Base-by-base conservation (phyloP, 2,113 vertebrate species). In the Pseudois nayaur region DNA sequence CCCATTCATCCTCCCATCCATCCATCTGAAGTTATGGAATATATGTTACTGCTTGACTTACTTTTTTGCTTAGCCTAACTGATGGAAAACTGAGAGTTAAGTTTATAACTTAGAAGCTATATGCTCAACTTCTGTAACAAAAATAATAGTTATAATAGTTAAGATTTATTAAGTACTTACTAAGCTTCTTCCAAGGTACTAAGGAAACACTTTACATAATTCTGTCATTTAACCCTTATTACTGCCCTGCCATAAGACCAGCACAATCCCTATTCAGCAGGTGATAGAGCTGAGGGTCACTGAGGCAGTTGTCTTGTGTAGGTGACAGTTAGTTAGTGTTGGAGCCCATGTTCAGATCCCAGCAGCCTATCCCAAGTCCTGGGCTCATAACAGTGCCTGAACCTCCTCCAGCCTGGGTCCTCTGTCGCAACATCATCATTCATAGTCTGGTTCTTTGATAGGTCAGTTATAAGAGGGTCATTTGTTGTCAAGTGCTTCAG, bases 21-120 rank as follows among this genome's bases (percentile, higher is more conserved):
- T 89, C 29, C 4, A 5, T 76, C 59, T 27, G 59, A 40, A 94
- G 57, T 45, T 93, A 33, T 48, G 27, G 15, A 7, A 74, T 33
- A 45, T 81, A 31, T 48, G 6, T 84, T 90, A 76, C 19, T 23
- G 4, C 21, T 43, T 83, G 8, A 48, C 5, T 62, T n/a, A 87
- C 11, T 10, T 52, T 92, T 88, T 96, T 36, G 60, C 25, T 93
- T 89, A 14, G 23, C 74, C 19, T 81, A 59, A 25, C 29, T 64
- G 89, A 36, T 88, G 79, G 76, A 97, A 89, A 85, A 57, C 45
- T 79, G 67, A 76, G 59, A 74, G 31, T 87, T 96, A 95, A 67
- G 17, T 94, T 76, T 76, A 27, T 43, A 43, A 76, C 6, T 43
- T 76, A 43, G 23, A 43, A 76, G 71, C 40, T 96, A 92, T 57